Conservation (phyloP, 2,797 vertebrate genomes). For the Falco rusticolus region DNA sequence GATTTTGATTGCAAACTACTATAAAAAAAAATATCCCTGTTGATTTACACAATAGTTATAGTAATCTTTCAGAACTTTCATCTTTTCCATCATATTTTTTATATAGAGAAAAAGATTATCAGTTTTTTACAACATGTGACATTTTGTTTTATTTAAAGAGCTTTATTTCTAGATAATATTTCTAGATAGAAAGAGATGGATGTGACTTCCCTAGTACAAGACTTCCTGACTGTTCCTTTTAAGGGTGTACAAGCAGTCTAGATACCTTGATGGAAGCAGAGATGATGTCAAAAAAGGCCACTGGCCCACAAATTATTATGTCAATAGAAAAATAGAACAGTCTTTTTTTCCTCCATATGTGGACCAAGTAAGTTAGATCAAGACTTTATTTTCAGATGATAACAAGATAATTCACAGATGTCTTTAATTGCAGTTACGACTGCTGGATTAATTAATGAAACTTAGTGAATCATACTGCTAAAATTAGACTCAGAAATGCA, state of each 20-base stretch:
- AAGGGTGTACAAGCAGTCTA: background rate
- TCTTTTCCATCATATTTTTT: background rate
- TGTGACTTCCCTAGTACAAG: background rate
- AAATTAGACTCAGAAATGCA: background rate
- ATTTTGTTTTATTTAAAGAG: background rate
- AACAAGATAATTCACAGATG: background rate
- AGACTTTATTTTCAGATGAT: background rate
- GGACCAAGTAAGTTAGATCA: background rate
- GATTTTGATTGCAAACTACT: background rate
- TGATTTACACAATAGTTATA: background rate
- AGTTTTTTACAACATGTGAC: background rate
- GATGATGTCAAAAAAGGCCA: background rate
- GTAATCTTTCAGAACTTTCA: background rate
- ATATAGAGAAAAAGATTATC: rapidly evolving
- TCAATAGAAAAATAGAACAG: background rate
- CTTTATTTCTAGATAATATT: background rate
- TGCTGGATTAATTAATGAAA: background rate
- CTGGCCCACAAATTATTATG: background rate
- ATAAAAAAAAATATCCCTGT: background rate
- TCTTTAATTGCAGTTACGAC: background rate
- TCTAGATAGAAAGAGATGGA: background rate
- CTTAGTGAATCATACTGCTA: background rate
- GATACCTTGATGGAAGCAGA: background rate
- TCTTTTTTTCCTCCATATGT: background rate
- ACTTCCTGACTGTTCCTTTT: background rate